phyloP scores from a whole-genome alignment of 2,113 vertebrate genomes.

The Heptranchias perlo region DNA sequence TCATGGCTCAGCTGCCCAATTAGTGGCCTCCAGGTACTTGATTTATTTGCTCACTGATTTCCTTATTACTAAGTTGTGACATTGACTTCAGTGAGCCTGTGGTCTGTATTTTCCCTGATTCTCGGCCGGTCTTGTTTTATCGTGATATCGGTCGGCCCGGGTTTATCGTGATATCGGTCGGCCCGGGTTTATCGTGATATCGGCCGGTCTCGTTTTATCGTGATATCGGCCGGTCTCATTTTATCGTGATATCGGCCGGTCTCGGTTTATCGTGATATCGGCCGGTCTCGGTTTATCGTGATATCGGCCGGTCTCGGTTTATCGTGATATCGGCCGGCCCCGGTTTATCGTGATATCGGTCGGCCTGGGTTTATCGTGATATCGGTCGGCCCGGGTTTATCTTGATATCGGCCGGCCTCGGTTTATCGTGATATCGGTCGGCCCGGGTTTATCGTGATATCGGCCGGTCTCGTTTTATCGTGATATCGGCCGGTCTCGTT shows the following conservation, averaged over 20 bases:
- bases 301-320: conserved; percentile 68
- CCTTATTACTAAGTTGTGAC: too few relatives aligned
- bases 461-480: conserved; percentile 69
- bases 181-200: conserved; percentile 68
- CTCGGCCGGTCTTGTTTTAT: conserved; percentile 70
- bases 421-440: conserved; percentile 69
- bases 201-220: conserved; percentile 69
- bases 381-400: too few relatives aligned
- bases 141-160: conserved; percentile 68
- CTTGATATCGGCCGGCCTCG: too few relatives aligned
- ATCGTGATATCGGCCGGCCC: conserved; percentile 70
- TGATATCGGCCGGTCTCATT: too few relatives aligned
- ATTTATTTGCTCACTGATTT: too few relatives aligned
- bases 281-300: conserved; percentile 68
- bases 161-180: conserved; percentile 67
- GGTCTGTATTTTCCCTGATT: conserved; percentile 65
- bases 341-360: too few relatives aligned
- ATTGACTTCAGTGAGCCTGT: too few relatives aligned
- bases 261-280: conserved; percentile 65
- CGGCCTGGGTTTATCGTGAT: conserved; percentile 69
- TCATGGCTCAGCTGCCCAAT: too few relatives aligned
- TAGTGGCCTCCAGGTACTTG: too few relatives aligned
- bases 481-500: conserved; percentile 70
- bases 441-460: too few relatives aligned
- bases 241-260: too few relatives aligned